Evolutionary conservation across 2,113 vertebrate species (phyloP).

Genomic region (Lichenostomus cassidix): DNA sequence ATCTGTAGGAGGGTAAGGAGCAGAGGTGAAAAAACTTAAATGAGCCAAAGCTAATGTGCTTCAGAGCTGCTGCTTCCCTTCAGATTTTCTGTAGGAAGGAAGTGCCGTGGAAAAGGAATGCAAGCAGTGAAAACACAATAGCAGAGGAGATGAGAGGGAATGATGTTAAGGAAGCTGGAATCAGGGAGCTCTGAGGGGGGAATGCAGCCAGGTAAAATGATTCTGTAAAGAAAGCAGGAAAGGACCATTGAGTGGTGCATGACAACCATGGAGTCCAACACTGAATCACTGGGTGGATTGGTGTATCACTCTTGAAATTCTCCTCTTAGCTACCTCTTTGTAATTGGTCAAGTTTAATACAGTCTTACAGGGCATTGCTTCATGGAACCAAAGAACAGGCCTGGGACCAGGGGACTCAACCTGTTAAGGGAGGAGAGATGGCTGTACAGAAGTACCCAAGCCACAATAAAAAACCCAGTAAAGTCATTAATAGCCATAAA

Average conservation of each 20-base stretch:
- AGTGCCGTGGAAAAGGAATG: neutral
- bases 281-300: neutral
- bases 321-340: neutral
- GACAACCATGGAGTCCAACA: neutral
- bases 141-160: neutral
- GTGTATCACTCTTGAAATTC: neutral
- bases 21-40: constrained; percentile 43
- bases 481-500: neutral
- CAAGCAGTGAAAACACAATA: neutral
- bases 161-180: neutral
- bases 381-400: neutral
- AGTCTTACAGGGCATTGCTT: neutral
- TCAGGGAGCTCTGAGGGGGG: neutral
- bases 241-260: neutral
- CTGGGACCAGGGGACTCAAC: neutral
- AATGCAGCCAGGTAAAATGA: neutral
- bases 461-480: neutral
- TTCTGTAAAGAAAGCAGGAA: neutral
- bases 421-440: neutral
- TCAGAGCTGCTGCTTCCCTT: neutral
- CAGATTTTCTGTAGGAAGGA: neutral
- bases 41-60: constrained; percentile 15
- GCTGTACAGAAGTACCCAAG: neutral
- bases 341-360: neutral
- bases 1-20: neutral